phyloP scores from a whole-genome alignment of 2,113 vertebrate genomes.

The Periophthalmodon schlosseri region DNA sequence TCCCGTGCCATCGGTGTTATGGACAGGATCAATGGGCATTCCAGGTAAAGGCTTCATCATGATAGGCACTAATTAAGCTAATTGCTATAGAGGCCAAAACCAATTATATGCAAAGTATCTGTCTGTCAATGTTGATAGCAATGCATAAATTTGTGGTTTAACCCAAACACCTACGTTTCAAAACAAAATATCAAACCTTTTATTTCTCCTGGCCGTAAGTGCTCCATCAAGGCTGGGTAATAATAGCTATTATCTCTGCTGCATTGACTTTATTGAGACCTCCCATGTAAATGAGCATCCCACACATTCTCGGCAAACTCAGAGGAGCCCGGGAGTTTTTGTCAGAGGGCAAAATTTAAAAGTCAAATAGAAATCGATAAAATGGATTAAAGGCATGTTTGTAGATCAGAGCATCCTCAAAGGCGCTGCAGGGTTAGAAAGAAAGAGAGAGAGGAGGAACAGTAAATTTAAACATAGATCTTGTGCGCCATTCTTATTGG shows the following conservation, averaged over 20 bases:
- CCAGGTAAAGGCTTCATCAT: slow-evolving; percentile 22
- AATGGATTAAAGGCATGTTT: slow-evolving; percentile 65
- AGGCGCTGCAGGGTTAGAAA: slow-evolving; percentile 17
- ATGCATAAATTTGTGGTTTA: slow-evolving; percentile 2
- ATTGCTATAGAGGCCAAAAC: neutral
- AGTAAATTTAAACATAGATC: neutral
- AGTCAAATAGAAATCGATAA: slow-evolving; percentile 75
- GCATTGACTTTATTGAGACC: slow-evolving; percentile 15
- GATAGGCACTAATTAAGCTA: slow-evolving; percentile 12
- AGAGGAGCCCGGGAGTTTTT: slow-evolving; percentile 46
- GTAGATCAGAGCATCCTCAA: slow-evolving; percentile 53
- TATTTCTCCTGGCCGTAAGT: slow-evolving; percentile 8
- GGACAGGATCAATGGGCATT: neutral
- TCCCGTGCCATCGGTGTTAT: slow-evolving; percentile 14
- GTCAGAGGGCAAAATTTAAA: slow-evolving; percentile 75
- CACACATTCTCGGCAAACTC: slow-evolving; percentile 41
- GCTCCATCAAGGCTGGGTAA: slow-evolving; percentile 32
- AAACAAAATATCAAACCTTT: neutral
- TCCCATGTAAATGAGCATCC: slow-evolving; percentile 50
- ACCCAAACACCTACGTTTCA: neutral
- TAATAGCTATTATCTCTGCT: slow-evolving; percentile 24
- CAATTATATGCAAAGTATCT: slow-evolving; percentile 5
- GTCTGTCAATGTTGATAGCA: neutral
- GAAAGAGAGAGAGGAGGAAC: neutral
- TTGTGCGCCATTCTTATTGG: neutral